Evolutionary conservation across 2,888 invertebrate species (phyloP), one percentile per base, ranked within the genome.

Genomic region (Standfussiana lucernea): DNA sequence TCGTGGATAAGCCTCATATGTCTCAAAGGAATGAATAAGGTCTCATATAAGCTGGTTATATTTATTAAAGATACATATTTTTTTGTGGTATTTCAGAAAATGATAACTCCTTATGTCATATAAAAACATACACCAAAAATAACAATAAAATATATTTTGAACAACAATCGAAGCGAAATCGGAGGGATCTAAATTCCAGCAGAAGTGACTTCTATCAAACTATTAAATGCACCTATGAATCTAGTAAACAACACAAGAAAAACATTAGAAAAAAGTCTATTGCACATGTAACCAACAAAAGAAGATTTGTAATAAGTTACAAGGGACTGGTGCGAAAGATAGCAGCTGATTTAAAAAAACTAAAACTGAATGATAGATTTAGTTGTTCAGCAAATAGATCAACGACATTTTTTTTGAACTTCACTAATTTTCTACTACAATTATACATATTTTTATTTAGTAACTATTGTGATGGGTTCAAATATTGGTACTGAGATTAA

Each of bases 1-100:
- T 94, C 28, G 89, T 83, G 72, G 89, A 92, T 64, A 90, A 84
- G 45, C 61, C 83, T 65, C 68, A 47, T 68, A 35, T 40, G 62
- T 56, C 72, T 8, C 73, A 76, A 86, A 86, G 37, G 76, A 74
- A 76, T 72, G 80, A 84, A 73, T 70, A 73, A 72, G 64, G 62
- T 47, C 28, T 47, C 50, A 35, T 65, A n/a, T 50, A 64, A 68
- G 40, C 21, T 69, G 72, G 47, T 72, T 50, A 64, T 68, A 66
- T 56, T 61, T 62, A 42, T 32, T 35, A 64, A 56, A 78, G 45
- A n/a, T 37, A 37, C 64, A 40, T 59, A 4, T 74, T 66, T 53
- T 53, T 71, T 74, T 81, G 53, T 82, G 21, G 56, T 64, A 80
- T 81, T 84, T 81, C 72, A 86, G 84, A 84, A 71, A 68, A 65